Percentiles rank a stretch among this genome's conserved stretches.
Conservation (phyloP, 2,113 vertebrate species). For the Apeltes quadracus region DNA sequence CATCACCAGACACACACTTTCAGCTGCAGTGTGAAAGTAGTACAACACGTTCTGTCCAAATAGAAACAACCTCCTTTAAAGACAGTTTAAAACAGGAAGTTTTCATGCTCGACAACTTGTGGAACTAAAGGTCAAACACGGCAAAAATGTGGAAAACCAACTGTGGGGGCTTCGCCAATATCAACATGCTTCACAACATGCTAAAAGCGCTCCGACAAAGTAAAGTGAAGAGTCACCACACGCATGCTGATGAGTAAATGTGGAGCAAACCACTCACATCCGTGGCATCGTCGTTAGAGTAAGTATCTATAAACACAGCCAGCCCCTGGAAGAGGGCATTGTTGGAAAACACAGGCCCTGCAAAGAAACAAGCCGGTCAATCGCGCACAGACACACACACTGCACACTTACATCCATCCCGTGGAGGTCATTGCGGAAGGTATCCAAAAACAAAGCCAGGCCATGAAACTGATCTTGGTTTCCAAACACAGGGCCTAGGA, state of each 20-base stretch:
- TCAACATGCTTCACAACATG: neutral
- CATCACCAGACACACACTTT: neutral
- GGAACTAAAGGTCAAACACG: neutral
- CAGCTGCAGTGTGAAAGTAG: slow-evolving; percentile 28
- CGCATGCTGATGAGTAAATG: slow-evolving; percentile 48
- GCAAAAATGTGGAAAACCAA: neutral
- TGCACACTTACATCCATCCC: slow-evolving; percentile 84
- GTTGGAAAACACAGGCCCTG: slow-evolving; percentile 96
- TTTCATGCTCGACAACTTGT: neutral
- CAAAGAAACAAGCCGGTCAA: slow-evolving; percentile 68
- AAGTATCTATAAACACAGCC: slow-evolving; percentile 96
- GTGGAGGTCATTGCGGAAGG: slow-evolving; percentile 85
- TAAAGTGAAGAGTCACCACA: slow-evolving; percentile 4
- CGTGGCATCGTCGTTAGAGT: slow-evolving; percentile 92
- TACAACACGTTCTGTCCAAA: neutral
- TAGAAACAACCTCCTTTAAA: neutral
- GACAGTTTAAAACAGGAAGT: neutral
- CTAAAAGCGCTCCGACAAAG: neutral
- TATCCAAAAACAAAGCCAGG: slow-evolving; percentile 84
- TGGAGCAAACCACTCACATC: slow-evolving; percentile 85
- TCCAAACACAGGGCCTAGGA: slow-evolving; percentile 82
- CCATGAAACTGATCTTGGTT: slow-evolving; percentile 82
- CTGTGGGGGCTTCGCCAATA: neutral
- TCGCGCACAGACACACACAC: neutral
- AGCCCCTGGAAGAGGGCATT: slow-evolving; percentile 94